phyloP scores from a whole-genome alignment of 2,888 invertebrate species.

The Sarcophaga variegata region DNA sequence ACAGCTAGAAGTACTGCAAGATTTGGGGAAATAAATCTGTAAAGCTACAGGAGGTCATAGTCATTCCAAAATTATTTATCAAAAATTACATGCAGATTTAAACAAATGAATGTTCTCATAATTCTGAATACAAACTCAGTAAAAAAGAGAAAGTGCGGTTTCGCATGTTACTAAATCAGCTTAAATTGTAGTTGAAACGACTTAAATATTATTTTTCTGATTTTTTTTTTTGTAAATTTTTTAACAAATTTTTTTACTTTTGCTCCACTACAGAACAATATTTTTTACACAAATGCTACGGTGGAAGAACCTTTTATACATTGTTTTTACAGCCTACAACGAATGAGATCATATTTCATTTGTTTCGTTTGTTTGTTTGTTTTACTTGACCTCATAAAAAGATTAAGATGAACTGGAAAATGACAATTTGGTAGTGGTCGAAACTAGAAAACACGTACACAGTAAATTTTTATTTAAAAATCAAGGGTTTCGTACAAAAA shows the following conservation, averaged over 20 bases:
- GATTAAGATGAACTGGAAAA: conserved; percentile 22
- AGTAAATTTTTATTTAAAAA: no score
- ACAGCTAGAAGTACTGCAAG: no score
- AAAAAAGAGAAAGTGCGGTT: no score
- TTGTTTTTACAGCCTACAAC: conserved; percentile 49
- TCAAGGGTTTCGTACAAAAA: no score
- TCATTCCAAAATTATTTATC: no score
- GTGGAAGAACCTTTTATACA: conserved; percentile 3
- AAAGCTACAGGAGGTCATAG: no score
- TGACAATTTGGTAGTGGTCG: no score
- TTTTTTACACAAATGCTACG: neutral
- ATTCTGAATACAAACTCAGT: no score
- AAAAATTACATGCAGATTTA: no score
- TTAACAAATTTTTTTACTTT: neutral
- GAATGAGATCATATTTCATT: conserved; percentile 63
- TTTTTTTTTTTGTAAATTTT: neutral
- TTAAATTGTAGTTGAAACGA: conserved; percentile 30
- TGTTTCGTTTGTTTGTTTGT: conserved; percentile 32
- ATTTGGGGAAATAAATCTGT: no score
- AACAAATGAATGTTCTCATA: no score
- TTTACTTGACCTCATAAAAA: conserved; percentile 65
- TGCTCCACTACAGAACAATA: neutral
- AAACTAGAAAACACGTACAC: no score
- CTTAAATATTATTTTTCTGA: conserved; percentile 38
- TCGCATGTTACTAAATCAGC: neutral